Conservation (phyloP, 2,113 vertebrate species). For the Strigops habroptila region DNA sequence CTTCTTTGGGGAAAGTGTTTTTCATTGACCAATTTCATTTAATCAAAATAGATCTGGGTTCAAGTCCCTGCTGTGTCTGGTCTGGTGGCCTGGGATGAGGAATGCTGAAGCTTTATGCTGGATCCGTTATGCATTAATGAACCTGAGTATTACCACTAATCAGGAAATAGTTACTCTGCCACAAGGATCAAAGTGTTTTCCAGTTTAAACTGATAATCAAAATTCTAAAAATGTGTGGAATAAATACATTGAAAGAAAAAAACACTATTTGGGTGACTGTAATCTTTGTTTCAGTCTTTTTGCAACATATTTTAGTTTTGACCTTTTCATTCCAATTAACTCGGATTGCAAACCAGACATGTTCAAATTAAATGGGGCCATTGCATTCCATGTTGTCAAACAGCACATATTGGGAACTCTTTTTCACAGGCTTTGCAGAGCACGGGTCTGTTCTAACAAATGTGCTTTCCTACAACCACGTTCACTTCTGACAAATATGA, state of each 20-base stretch:
- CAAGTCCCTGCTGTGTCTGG: neutral
- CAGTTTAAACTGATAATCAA: neutral
- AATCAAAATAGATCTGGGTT: neutral
- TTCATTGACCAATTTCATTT: slow-evolving; percentile 26
- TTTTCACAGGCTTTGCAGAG: neutral
- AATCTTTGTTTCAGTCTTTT: neutral
- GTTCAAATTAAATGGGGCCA: neutral
- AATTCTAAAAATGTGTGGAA: neutral
- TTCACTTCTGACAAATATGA: neutral
- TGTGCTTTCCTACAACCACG: fast-evolving
- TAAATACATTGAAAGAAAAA: slow-evolving; percentile 5
- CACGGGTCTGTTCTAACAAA: neutral
- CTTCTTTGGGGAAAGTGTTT: neutral
- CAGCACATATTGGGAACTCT: neutral
- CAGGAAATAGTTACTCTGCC: neutral
- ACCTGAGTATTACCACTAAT: neutral
- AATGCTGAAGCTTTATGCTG: neutral
- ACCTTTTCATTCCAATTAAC: slow-evolving; percentile 39
- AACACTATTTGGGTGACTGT: neutral
- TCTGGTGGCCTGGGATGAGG: neutral
- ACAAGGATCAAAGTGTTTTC: neutral
- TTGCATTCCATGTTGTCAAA: slow-evolving; percentile 24
- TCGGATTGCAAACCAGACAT: neutral
- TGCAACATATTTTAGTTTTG: slow-evolving; percentile 4
- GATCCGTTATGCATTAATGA: neutral